A percentile compares a stretch with the other conserved stretches of the same genome.
These are phyloP conservation scores for Miichthys miiuy DNA, from an alignment of 2,797 vertebrate genomes.

Conservation along the genomic window DNA sequence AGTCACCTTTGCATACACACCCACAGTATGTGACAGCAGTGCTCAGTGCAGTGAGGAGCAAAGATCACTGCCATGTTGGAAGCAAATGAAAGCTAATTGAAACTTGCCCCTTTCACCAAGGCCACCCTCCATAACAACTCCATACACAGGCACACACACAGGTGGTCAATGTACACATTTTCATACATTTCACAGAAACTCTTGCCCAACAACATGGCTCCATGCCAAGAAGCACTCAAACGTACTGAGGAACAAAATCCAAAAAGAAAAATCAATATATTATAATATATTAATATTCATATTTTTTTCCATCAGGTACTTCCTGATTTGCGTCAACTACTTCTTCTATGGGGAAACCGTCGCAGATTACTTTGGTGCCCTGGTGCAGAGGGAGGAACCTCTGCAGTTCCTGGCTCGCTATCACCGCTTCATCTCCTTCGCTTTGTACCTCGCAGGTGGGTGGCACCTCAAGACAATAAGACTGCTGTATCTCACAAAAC, in stretches of 20 bases:
- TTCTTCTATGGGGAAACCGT: constrained; percentile 99
- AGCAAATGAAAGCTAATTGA: constrained; percentile 58
- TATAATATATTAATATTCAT: background rate
- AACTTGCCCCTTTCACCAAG: constrained; percentile 51
- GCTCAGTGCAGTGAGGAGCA: constrained; percentile 63
- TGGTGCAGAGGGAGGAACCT: constrained; percentile 96
- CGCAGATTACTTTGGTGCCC: constrained; percentile 94
- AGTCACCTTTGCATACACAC: constrained; percentile 40
- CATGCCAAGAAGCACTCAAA: background rate
- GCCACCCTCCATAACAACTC: constrained; percentile 17
- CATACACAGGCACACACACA: constrained; percentile 7
- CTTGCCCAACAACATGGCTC: background rate
- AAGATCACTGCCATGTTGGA: constrained; percentile 83
- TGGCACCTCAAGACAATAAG: background rate
- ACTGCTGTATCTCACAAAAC: background rate
- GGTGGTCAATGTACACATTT: constrained; percentile 39
- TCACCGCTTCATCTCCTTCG: constrained; percentile 98
- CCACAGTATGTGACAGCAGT: constrained; percentile 12
- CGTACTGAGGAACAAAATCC: background rate
- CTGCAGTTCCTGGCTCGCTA: constrained; percentile 97
- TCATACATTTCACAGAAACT: background rate
- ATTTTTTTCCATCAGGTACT: constrained; percentile 87
- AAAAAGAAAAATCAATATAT: background rate
- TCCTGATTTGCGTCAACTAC: constrained; percentile 97
- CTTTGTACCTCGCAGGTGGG: constrained; percentile 95